phyloP scores from a whole-genome alignment of 1,140 invertebrate species.

The Drosophila tristis region DNA sequence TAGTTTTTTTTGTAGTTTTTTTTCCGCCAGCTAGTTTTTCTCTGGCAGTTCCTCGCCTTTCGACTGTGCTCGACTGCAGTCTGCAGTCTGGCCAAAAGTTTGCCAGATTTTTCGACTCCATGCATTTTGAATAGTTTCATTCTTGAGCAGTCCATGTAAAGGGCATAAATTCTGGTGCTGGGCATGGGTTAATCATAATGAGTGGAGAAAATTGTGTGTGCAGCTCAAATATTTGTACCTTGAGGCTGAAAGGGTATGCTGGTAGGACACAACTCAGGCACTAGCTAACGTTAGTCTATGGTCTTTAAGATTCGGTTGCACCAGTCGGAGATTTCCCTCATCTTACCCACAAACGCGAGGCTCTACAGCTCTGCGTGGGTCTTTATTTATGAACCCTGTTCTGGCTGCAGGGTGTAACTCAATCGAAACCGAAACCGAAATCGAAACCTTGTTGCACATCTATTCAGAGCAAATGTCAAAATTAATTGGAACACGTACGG shows the following conservation, averaged over 20 bases:
- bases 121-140: constrained; percentile 62
- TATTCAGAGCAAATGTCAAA: constrained; percentile 72
- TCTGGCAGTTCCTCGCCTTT: constrained; percentile 9
- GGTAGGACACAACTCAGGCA: too few relatives aligned
- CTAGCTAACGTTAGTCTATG: too few relatives aligned
- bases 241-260: too few relatives aligned
- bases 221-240: constrained; percentile 5
- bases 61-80: constrained; percentile 21
- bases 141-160: constrained; percentile 51
- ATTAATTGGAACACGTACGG: constrained; percentile 74
- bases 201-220: background rate
- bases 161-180: constrained; percentile 29
- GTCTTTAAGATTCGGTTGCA: too few relatives aligned
- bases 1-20: constrained; percentile 10
- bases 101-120: constrained; percentile 62
- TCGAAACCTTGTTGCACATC: constrained; percentile 61
- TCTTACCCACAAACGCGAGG: background rate
- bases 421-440: constrained; percentile 49
- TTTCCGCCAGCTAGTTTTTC: background rate
- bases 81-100: constrained; percentile 39
- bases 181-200: constrained; percentile 13
- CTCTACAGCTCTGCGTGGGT: background rate
- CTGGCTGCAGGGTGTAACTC: constrained; percentile 22
- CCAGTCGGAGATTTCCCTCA: too few relatives aligned
- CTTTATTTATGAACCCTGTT: constrained; percentile 28